phyloP scores from a whole-genome alignment of 2,113 vertebrate genomes.

The Centropus bengalensis region DNA sequence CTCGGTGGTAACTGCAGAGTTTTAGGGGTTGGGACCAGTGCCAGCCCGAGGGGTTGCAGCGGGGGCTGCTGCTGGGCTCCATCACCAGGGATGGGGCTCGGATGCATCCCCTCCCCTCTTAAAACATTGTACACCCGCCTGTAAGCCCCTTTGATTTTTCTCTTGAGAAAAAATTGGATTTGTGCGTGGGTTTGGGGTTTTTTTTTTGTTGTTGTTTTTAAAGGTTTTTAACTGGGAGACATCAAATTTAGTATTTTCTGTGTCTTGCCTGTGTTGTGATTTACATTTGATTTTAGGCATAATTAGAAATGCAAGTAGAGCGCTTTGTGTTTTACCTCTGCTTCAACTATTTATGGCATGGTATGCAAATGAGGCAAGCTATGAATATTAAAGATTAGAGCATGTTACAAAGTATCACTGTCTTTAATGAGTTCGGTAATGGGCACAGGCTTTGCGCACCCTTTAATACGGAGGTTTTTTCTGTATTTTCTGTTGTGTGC shows the following conservation, averaged over 20 bases:
- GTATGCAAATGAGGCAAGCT: conserved; percentile 74
- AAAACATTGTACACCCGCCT: fast-evolving
- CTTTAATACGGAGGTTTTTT: conserved; percentile 9
- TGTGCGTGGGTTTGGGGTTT: not conserved
- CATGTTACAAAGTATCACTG: conserved; percentile 38
- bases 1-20: not conserved
- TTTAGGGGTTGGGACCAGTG: not conserved
- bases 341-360: conserved; percentile 81
- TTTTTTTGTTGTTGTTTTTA: not conserved
- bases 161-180: not conserved
- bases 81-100: not conserved
- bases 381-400: conserved; percentile 79
- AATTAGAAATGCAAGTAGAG: conserved; percentile 81
- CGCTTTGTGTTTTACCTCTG: conserved; percentile 80
- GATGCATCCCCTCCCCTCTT: not conserved
- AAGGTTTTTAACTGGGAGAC: not conserved
- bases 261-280: conserved; percentile 67
- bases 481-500: not conserved
- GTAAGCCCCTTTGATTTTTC: not conserved
- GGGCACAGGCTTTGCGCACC: not conserved
- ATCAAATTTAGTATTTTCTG: conserved; percentile 68
- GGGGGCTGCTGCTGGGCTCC: not conserved
- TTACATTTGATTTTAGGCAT: conserved; percentile 76
- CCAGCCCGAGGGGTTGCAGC: fast-evolving
- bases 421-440: conserved; percentile 60